Evolutionary conservation across 1,140 invertebrate species (phyloP), one percentile per base, ranked within the genome.

Genomic region (Brachionus angularis): DNA sequence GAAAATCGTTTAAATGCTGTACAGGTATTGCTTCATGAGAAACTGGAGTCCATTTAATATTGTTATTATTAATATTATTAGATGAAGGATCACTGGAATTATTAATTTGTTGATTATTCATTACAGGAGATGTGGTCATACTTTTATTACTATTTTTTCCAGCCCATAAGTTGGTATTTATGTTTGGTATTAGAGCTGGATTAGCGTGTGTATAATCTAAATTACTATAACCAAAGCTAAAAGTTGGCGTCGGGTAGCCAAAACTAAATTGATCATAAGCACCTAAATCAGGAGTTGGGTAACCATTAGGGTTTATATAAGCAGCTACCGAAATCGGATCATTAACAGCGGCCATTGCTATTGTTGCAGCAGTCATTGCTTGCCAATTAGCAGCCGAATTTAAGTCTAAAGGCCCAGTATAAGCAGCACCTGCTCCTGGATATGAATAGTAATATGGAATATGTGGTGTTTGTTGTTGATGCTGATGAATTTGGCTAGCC

Each of bases 241-340:
- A 67, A 10, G 42, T 42, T 46, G 31, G 47, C n/a, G n/a, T n/a
- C 8, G 62, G 42, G 36, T 67, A 47, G 7, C 39, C 42, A 67
- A 47, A 67, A 67, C 16, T 50, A 31, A 67, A 67, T 36, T 67
- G 62, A 34, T 67, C 62, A 49, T 33, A 67, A 50, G 42, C 34
- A 12, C 39, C 12, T 18, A 50, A 47, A 14, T 47, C 47, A 5
- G 42, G 21, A 5, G 62, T 21, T 14, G 42, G 18, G 29, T 27
- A 67, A 21, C 33, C 18, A 5, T 31, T 23, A 10, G 62, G 29
- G 10, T 46, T 47, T 3, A 67, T 67, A 31, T 33, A 67, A 21
- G 62, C 62, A 47, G 42, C 47, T 5, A 67, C 47, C 47, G 62
- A 46, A 34, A 67, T 29, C 10, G 18, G 62, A 47, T 67, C 62